Evolutionary conservation across 2,888 invertebrate species (phyloP).

Genomic region (Epinotia nisella): DNA sequence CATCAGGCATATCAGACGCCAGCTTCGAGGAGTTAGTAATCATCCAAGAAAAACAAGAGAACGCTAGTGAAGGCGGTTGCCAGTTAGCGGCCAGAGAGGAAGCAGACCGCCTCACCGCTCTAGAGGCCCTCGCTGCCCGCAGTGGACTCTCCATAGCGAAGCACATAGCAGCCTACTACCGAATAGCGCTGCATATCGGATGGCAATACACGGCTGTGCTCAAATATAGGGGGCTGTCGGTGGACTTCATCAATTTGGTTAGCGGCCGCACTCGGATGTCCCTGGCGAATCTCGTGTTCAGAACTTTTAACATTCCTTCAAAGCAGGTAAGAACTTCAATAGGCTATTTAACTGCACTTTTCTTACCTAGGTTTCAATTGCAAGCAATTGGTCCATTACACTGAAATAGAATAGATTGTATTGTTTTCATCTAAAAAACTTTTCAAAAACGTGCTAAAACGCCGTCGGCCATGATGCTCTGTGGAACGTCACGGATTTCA

Average conservation of each 20-base stretch:
- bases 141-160: conserved; percentile 72
- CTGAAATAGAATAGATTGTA: no score
- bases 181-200: conserved; percentile 78
- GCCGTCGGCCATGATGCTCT: no score
- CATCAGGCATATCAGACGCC: conserved; percentile 75
- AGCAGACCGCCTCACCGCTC: conserved; percentile 73
- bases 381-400: no score
- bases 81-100: conserved; percentile 77
- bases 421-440: no score
- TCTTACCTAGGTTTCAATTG: no score
- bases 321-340: conserved; percentile 64
- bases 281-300: conserved; percentile 77
- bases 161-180: conserved; percentile 77
- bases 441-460: no score
- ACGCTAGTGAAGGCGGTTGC: conserved; percentile 59
- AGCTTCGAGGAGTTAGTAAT: conserved; percentile 80
- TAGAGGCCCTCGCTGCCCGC: conserved; percentile 75
- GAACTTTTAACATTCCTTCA: conserved; percentile 76
- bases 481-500: no score
- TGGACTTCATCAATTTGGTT: conserved; percentile 78
- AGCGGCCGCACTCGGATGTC: conserved; percentile 79
- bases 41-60: conserved; percentile 75
- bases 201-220: conserved; percentile 76
- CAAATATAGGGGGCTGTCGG: conserved; percentile 74
- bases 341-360: no score